Base-by-base conservation (phyloP, 2,888 invertebrate genomes). In the Eulithis testata region DNA sequence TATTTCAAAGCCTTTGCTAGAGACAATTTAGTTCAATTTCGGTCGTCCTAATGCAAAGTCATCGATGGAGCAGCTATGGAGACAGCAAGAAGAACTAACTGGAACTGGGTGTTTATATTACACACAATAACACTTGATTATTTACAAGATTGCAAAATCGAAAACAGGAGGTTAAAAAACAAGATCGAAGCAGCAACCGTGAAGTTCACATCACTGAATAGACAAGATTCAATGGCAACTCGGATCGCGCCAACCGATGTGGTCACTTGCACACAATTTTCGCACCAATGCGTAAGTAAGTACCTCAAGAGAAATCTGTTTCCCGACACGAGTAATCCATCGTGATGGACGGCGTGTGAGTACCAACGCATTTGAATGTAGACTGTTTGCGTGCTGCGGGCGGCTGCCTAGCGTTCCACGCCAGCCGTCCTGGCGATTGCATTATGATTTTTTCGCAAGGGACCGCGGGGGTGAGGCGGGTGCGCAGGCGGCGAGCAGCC, bases 371-470 rank as follows among this genome's bases (percentile, higher is more conserved):
- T 88, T 91, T 91, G 87, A 92, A 87, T 90, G 89, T 88, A 87
- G 85, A 93, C 93, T 93, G 91, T 82, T 90, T 87, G 87, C 89
- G 91, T 91, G 91, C 85, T 87, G 85, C 82, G 82, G 82, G 81
- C 84, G 87, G 86, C 87, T 83, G 87, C 81, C 82, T 84, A 87
- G 87, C 91, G 91, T 91, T 90, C 91, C 90, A 91, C 91, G 84
- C 89, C 90, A 87, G 80, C 91, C 90, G 91, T 90, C 91, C 91
- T 87, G 91, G 87, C 91, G 89, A 90, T 92, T 92, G 93, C 93
- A 91, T 91, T 91, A 91, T 91, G 88, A 88, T 91, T 91, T 89
- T 89, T 92, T 91, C 91, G 91, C 92, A 91, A 92, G 91, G 91
- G 91, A 88, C 87, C 85, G 86, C 86, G 88, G 90, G 85, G 88